Evolutionary conservation across 2,888 invertebrate species (phyloP).

Genomic region (Ligdia adustata): DNA sequence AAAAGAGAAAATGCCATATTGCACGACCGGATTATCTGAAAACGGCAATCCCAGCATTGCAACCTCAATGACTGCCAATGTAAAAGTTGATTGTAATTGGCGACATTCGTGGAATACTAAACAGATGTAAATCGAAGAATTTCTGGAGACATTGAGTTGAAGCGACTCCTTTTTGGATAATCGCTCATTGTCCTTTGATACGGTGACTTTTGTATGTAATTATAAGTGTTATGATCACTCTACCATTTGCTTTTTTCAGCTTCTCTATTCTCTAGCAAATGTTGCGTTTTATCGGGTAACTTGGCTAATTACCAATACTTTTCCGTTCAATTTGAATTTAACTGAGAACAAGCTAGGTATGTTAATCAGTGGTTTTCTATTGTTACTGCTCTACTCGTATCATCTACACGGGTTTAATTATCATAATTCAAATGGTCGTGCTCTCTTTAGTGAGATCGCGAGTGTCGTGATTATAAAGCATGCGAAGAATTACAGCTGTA

Average conservation of each 20-base stretch:
- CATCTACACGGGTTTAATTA: neutral
- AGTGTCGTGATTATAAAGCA: constrained; percentile 28
- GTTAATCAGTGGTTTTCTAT: too few relatives aligned
- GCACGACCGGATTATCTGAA: constrained; percentile 44
- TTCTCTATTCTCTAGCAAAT: too few relatives aligned
- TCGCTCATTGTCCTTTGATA: neutral
- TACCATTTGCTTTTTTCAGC: too few relatives aligned
- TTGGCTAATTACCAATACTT: too few relatives aligned
- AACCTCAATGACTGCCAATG: constrained; percentile 51
- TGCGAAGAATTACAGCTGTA: constrained; percentile 23
- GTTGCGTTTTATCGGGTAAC: too few relatives aligned
- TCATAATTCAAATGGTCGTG: constrained; percentile 19
- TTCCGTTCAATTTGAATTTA: too few relatives aligned
- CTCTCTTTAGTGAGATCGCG: constrained; percentile 7
- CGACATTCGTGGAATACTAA: constrained; percentile 17
- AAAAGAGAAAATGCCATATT: constrained; percentile 65
- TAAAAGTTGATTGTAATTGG: constrained; percentile 52
- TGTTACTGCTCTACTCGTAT: too few relatives aligned
- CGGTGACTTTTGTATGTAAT: too few relatives aligned
- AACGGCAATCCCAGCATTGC: constrained; percentile 51
- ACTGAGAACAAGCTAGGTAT: too few relatives aligned
- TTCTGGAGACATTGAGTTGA: constrained; percentile 4
- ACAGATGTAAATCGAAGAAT: constrained; percentile 14
- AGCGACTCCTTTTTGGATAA: neutral
- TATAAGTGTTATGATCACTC: too few relatives aligned